Evolutionary conservation across 2,113 vertebrate species (phyloP).

Genomic region (Passer domesticus): DNA sequence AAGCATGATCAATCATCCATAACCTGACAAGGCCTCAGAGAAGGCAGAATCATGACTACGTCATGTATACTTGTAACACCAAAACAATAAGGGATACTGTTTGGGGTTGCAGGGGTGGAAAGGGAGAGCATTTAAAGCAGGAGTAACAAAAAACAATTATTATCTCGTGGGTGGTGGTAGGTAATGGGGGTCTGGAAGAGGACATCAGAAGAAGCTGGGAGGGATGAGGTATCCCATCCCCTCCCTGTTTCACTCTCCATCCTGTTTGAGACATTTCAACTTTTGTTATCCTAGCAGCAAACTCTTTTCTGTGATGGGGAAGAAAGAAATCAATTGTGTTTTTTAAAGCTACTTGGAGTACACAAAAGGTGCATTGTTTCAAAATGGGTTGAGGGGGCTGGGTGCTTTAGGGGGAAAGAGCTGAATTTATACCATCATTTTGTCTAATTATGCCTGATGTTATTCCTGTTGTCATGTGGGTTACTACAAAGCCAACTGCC

Average conservation of each 20-base stretch:
- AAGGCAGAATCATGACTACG: background rate
- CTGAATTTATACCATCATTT: slow-evolving; percentile 66
- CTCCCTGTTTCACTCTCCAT: background rate
- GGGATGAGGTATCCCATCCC: background rate
- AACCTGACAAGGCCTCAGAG: slow-evolving; percentile 41
- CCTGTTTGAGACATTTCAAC: slow-evolving; percentile 42
- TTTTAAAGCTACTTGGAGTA: slow-evolving; percentile 45
- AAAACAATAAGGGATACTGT: slow-evolving; percentile 37
- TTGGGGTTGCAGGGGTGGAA: slow-evolving; percentile 2
- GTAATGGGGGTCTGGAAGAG: background rate
- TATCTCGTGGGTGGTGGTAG: background rate
- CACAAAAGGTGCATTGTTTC: slow-evolving; percentile 72
- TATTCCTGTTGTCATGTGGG: slow-evolving; percentile 69
- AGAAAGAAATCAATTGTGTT: slow-evolving; percentile 70
- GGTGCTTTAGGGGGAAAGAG: slow-evolving; percentile 48
- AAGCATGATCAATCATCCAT: slow-evolving; percentile 57
- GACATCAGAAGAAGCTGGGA: slow-evolving; percentile 12
- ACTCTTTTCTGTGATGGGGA: slow-evolving; percentile 23
- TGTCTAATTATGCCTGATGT: slow-evolving; percentile 68
- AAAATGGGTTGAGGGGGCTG: slow-evolving; percentile 60
- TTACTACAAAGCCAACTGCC: slow-evolving; percentile 68
- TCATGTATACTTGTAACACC: background rate
- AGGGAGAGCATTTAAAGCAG: slow-evolving; percentile 34
- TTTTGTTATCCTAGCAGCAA: slow-evolving; percentile 48
- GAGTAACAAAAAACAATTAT: slow-evolving; percentile 5